Conservation (phyloP, 2,797 vertebrate species). For the Onychomys leucogaster region DNA sequence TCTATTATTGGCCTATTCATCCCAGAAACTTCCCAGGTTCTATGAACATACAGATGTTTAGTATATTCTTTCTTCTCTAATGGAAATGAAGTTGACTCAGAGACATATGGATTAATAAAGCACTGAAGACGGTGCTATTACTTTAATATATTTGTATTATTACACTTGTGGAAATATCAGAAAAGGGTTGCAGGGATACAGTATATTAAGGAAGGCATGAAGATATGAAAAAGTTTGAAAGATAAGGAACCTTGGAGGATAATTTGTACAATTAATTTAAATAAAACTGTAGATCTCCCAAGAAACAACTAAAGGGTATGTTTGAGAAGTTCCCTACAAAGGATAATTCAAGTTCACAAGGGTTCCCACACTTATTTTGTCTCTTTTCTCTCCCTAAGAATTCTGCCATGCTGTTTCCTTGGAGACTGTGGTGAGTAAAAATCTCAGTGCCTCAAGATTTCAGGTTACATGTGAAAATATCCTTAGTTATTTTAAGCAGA, state of each 20-base stretch:
- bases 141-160: background rate
- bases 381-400: background rate
- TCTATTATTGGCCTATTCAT: constrained; percentile 34
- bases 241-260: background rate
- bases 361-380: background rate
- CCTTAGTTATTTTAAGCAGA: background rate
- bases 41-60: background rate
- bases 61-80: background rate
- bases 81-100: background rate
- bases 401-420: background rate
- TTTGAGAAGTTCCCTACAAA: background rate
- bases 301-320: background rate
- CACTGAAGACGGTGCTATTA: background rate
- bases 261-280: constrained; percentile 1
- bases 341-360: background rate
- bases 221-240: background rate
- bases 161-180: background rate
- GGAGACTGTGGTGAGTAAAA: background rate
- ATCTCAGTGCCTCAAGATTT: background rate
- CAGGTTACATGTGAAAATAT: background rate
- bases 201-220: background rate
- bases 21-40: background rate
- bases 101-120: background rate
- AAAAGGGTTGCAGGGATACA: background rate
- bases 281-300: background rate